Conservation (phyloP, 2,888 invertebrate species). For the Erebia ligea region DNA sequence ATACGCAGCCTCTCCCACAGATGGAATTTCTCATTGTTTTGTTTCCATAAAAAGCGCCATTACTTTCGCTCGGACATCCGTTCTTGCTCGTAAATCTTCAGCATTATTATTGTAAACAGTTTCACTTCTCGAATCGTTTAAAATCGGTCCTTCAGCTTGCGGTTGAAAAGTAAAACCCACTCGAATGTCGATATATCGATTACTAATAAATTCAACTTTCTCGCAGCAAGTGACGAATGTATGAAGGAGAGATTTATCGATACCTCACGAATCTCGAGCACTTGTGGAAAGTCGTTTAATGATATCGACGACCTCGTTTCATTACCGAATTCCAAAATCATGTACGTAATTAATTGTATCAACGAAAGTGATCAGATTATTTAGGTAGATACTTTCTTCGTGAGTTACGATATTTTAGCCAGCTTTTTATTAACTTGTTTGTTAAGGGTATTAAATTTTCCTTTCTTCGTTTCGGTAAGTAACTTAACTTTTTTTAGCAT, state of each 20-base stretch:
- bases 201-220: conserved; percentile 42
- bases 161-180: conserved; percentile 12
- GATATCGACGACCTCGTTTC: conserved; percentile 58
- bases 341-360: conserved; percentile 35
- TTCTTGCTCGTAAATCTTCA: conserved; percentile 19
- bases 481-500: neutral
- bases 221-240: conserved; percentile 38
- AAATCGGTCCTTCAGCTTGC: conserved; percentile 18
- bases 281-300: conserved; percentile 65
- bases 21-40: conserved; percentile 19
- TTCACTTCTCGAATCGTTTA: conserved; percentile 18
- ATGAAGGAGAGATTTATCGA: conserved; percentile 42
- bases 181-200: conserved; percentile 26
- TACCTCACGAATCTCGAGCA: conserved; percentile 54
- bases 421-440: conserved; percentile 9
- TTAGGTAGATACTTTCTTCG: conserved; percentile 12
- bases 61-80: conserved; percentile 24
- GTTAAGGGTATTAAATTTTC: neutral
- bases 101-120: conserved; percentile 19
- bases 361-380: conserved; percentile 33
- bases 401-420: neutral
- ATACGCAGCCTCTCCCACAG: conserved; percentile 12
- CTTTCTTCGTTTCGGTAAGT: neutral
- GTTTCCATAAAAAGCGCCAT: conserved; percentile 21
- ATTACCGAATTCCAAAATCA: conserved; percentile 32